These are phyloP conservation scores for Eutrigla gurnardus DNA, from an alignment of 2,797 vertebrate genomes.

Conservation along the genomic window DNA sequence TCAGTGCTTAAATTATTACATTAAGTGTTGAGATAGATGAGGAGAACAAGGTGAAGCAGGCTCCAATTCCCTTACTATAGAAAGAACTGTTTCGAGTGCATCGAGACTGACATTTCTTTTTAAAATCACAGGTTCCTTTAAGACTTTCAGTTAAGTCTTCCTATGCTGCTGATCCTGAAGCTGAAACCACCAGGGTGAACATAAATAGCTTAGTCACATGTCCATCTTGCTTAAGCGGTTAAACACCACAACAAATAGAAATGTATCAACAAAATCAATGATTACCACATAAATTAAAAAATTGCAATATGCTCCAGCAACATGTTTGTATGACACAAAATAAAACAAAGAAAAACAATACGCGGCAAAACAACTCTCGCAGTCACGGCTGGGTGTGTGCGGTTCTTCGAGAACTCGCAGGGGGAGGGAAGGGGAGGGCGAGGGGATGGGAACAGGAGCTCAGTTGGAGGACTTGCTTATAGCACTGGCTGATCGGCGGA, in stretches of 20 bases:
- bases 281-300: conserved; percentile 70
- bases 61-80: conserved; percentile 51
- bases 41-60: conserved; percentile 36
- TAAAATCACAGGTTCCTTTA: conserved; percentile 40
- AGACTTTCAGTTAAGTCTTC: conserved; percentile 53
- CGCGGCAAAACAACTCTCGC: conserved; percentile 55
- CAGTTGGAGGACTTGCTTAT: conserved; percentile 88
- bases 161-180: conserved; percentile 47
- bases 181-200: conserved; percentile 49
- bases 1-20: conserved; percentile 70
- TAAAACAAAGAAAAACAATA: conserved; percentile 35
- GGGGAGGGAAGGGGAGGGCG: not conserved
- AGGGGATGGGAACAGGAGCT: conserved; percentile 50
- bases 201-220: conserved; percentile 66
- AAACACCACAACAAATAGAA: conserved; percentile 59
- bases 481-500: conserved; percentile 82
- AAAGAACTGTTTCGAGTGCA: conserved; percentile 59
- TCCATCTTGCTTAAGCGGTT: conserved; percentile 43
- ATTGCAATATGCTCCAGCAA: conserved; percentile 75
- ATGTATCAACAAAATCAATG: conserved; percentile 62
- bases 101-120: conserved; percentile 6
- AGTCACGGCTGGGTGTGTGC: conserved; percentile 72
- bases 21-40: conserved; percentile 57
- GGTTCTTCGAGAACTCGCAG: conserved; percentile 50
- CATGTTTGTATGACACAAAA: conserved; percentile 57